Evolutionary conservation across 2,113 vertebrate genomes (phyloP), one percentile per base, ranked within the genome.

Genomic region (Calyptomena viridis): DNA sequence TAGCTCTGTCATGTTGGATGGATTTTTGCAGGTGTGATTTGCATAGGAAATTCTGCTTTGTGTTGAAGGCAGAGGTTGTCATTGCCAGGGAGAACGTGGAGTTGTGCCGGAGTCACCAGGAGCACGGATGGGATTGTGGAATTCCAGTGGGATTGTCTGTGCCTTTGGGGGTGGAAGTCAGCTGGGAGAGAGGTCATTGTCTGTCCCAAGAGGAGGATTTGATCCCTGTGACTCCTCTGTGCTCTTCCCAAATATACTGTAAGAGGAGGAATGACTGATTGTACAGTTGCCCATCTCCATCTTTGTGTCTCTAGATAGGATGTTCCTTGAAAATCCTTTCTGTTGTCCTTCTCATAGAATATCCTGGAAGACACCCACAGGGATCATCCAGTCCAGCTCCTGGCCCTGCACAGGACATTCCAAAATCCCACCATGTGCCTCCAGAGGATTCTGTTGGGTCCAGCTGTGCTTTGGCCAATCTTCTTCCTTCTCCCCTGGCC

Each of bases 1-100:
- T 50, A 94, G 75, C 76, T 97, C 84, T 62, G 63, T 89, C 92
- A 47, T 40, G 68, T 81, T 68, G 46, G 85, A 93, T 96, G 33
- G 13, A 53, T 86, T 96, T 95, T 73, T 90, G 75, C 67, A 86
- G 76, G 46, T 92, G 89, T 94, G 68, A 81, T 79, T 91, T 25
- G 67, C 77, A 37, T 62, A 44, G 86, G 94, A 58, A 95, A 96
- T 97, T 77, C 53, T 68, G 42, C 49, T 81, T 59, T 67, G 42
- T 71, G 64, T 16, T 68, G 86, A 40, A 60, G 52, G 42, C 67
- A 64, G 82, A 92, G 52, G 89, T 93, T 92, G 93, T 42, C 67
- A 66, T 63, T 84, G 10, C 87, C 89, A 50, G 94, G 87, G 84
- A 59, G 89, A 62, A 49, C 56, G 66, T 0, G 4, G 25, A 55